Conservation (phyloP, 2,888 invertebrate genomes). For the Oscheius onirici region DNA sequence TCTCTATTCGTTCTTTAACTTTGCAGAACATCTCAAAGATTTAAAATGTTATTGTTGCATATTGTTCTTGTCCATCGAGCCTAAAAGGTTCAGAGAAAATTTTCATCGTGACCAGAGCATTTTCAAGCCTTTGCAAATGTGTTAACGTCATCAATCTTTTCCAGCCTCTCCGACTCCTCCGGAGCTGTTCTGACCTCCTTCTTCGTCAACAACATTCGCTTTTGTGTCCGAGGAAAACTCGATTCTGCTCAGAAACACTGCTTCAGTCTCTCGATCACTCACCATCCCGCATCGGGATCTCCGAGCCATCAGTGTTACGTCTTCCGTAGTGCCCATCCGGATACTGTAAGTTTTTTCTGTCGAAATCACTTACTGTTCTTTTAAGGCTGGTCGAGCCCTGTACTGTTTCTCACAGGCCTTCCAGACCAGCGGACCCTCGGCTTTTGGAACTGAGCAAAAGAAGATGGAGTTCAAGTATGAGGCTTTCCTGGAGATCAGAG, state of each 20-base stretch:
- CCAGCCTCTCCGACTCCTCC: slow-evolving; percentile 81
- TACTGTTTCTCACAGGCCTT: slow-evolving; percentile 92
- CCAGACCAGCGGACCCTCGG: slow-evolving; percentile 77
- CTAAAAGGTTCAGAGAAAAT: no score
- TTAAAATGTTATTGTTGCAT: no score
- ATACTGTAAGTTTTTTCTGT: slow-evolving; percentile 53
- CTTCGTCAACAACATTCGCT: slow-evolving; percentile 76
- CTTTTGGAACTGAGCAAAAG: slow-evolving; percentile 33
- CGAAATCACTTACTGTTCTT: background rate
- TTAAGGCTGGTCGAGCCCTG: slow-evolving; percentile 76
- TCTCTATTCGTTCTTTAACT: no score
- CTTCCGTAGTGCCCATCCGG: slow-evolving; percentile 79
- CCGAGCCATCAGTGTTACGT: slow-evolving; percentile 91
- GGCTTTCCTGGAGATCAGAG: slow-evolving; percentile 86
- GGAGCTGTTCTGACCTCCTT: slow-evolving; percentile 87
- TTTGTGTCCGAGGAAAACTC: slow-evolving; percentile 89
- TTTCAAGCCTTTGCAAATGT: no score
- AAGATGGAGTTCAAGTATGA: slow-evolving; percentile 83
- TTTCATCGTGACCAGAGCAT: no score
- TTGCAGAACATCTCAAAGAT: no score
- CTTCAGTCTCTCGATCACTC: slow-evolving; percentile 95
- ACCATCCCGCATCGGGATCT: slow-evolving; percentile 31
- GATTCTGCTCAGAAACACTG: slow-evolving; percentile 85
- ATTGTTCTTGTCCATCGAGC: no score
- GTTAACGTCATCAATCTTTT: no score